Evolutionary conservation across 2,797 vertebrate species (phyloP), one percentile per base, ranked within the genome.

Genomic region (Parotocinclus haroldoi): DNA sequence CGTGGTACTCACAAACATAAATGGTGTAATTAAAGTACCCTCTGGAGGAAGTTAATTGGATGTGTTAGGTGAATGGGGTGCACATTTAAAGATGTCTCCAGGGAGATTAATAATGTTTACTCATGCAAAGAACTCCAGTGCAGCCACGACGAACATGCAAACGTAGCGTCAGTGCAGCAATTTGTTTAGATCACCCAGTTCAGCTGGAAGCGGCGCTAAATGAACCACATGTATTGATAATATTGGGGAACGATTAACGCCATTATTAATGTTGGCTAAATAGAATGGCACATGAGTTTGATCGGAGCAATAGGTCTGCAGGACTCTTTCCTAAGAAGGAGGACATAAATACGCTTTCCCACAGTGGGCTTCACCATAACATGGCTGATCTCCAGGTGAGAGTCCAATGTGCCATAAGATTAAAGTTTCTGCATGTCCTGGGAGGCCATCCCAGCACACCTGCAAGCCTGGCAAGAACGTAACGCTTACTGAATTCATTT

Each of bases 371-470:
- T 37, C 37, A 54, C 59, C 12, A 19, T 36, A 37, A 54, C 58
- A 19, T 37, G 89, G 48, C 12, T 44, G 46, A 42, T n/a, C 65
- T 92, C 92, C 91, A 92, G 91, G 90, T 92, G 90, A 89, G 91
- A 91, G 92, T 92, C 90, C 91, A 93, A 93, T 93, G 92, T 93
- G 90, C 89, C 91, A 91, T 91, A 91, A 92, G 89, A 93, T 91
- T 91, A 88, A 91, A 89, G 91, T 90, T 90, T 91, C 84, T 85
- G 88, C 88, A 88, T 89, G 86, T 91, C 90, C 87, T 90, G 90
- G 88, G 89, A 90, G 89, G 88, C 89, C 90, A 89, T 90, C 89
- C 89, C 90, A 91, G 90, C 89, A 89, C 91, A 88, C 59, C 71
- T 68, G 89, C 89, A 91, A 90, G 90, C 89, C 89, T 11, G 91